These are phyloP conservation scores for Eupeodes luniger DNA, from an alignment of 2,888 invertebrate species.

Conservation along the genomic window DNA sequence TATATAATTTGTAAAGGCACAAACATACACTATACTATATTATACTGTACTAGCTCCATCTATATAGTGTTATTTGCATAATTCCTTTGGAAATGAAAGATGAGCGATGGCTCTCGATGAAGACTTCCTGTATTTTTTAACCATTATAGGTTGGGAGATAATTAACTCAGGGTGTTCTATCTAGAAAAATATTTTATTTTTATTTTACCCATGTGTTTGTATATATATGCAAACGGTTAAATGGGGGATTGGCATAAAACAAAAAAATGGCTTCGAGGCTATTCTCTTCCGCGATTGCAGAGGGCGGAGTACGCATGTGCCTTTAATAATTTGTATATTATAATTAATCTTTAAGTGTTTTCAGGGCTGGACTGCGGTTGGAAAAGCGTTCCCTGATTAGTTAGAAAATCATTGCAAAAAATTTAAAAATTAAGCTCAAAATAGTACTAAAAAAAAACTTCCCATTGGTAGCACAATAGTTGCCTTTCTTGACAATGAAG, in stretches of 20 bases:
- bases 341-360: neutral
- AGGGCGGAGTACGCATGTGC: slow-evolving; percentile 14
- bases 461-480: no score
- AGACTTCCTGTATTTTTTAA: slow-evolving; percentile 65
- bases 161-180: slow-evolving; percentile 52
- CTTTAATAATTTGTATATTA: neutral
- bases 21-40: slow-evolving; percentile 15
- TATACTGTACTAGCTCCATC: neutral
- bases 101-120: slow-evolving; percentile 18
- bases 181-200: neutral
- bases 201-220: neutral
- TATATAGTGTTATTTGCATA: slow-evolving; percentile 69
- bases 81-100: slow-evolving; percentile 34
- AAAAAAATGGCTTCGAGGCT: slow-evolving; percentile 32
- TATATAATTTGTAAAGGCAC: slow-evolving; percentile 54
- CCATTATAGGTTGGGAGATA: slow-evolving; percentile 16
- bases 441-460: no score
- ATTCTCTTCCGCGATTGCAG: slow-evolving; percentile 53
- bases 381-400: no score
- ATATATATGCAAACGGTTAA: neutral
- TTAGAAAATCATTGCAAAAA: no score
- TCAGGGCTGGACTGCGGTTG: slow-evolving; percentile 32
- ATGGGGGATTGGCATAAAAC: slow-evolving; percentile 26
- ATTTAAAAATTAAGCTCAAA: no score
- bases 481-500: no score